phyloP scores from a whole-genome alignment of 2,888 invertebrate species.

The Cetonia aurata region DNA sequence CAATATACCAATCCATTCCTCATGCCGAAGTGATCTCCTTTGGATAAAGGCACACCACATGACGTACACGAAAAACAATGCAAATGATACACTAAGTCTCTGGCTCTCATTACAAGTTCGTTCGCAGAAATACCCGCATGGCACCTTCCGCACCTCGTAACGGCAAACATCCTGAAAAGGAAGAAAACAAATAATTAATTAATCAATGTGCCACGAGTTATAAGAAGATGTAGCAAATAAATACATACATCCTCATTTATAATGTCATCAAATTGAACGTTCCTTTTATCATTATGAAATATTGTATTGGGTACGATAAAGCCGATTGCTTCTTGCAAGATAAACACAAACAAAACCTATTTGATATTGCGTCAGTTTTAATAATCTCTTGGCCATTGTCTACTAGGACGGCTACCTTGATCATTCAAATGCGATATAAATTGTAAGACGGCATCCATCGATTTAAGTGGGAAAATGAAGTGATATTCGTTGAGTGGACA shows the following conservation, averaged over 20 bases:
- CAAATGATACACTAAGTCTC: constrained; percentile 89
- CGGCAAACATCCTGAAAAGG: constrained; percentile 84
- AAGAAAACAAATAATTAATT: neutral
- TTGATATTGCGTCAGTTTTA: neutral
- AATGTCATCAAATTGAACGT: neutral
- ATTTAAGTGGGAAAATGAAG: constrained; percentile 30
- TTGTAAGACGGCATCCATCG: constrained; percentile 26
- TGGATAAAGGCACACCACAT: constrained; percentile 76
- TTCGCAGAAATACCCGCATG: constrained; percentile 86
- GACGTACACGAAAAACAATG: constrained; percentile 91
- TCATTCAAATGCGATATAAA: constrained; percentile 37
- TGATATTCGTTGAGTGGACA: constrained; percentile 36
- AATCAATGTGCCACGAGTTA: neutral
- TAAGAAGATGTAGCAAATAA: neutral
- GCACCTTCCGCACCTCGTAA: constrained; percentile 88
- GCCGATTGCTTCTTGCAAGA: too few species aligned
- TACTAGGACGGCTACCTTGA: constrained; percentile 22
- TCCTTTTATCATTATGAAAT: too few species aligned
- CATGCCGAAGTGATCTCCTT: constrained; percentile 94
- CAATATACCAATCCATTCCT: constrained; percentile 84
- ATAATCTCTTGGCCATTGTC: constrained; percentile 28
- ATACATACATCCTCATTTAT: neutral
- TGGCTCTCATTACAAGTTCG: constrained; percentile 91
- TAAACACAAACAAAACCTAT: neutral
- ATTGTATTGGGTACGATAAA: too few species aligned